Base-by-base conservation (phyloP, 1,140 invertebrate species). In the Dryas iulia region DNA sequence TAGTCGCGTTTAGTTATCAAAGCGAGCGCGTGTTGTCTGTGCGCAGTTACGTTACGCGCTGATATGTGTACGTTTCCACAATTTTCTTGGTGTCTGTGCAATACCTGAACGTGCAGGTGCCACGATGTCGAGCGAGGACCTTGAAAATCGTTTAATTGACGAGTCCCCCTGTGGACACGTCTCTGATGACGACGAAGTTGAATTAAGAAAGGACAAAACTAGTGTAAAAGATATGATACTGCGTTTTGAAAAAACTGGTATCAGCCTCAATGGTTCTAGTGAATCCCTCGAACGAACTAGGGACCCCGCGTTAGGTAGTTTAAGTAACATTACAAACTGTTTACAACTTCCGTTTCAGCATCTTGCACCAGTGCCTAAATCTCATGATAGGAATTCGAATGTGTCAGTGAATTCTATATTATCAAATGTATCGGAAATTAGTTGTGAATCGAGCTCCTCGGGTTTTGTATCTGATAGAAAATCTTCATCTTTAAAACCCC, bases 321-420 rank as follows among this genome's bases (percentile, higher is more conserved):
- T 91, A 71, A 82, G 81, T n/a, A 88, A 83, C 83, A 76, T 87
- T 53, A 78, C 84, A 56, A 90, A 84, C 76, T 86, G 86, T 11
- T 73, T 89, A 66, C 83, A 89, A 63, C 63, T 74, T 14, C 85
- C 89, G 80, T 84, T 85, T 72, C 83, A 89, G 56, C 82, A 83
- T 77, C 73, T 90, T 23, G 76, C 69, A 23, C 86, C 87, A 67
- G 79, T 81, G 68, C 78, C 75, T 24, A 82, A 71, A 72, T 78
- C 81, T 72, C 87, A 87, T 74, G 84, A 91, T 73, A 84, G 87
- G 69, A 83, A 87, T 76, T 90, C 88, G 47, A 90, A 86, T 73
- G 81, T 89, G 54, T 91, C 89, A 69, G 87, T 90, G 69, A 91
- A 90, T 84, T 91, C 89, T 4, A 84, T 91, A 69, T 74, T 90